These are phyloP conservation scores for Anhinga rufa DNA, from an alignment of 2,113 vertebrate genomes.

Conservation along the genomic window DNA sequence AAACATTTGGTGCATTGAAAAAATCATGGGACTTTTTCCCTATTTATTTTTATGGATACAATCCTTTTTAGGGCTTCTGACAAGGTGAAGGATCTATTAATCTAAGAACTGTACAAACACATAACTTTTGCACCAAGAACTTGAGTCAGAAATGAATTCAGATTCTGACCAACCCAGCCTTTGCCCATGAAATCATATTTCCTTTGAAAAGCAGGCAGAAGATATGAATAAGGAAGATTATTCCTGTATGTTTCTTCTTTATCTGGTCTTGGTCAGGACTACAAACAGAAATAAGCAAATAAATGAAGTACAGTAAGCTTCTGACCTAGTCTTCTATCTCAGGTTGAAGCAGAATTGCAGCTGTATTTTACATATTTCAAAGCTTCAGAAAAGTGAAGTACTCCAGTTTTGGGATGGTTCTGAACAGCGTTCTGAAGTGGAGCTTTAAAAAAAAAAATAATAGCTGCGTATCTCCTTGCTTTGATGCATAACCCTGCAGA, in stretches of 20 bases:
- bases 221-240: background rate
- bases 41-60: background rate
- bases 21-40: background rate
- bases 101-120: background rate
- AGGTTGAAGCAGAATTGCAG: background rate
- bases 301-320: background rate
- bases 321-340: background rate
- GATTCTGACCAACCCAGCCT: background rate
- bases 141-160: background rate
- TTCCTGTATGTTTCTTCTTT: background rate
- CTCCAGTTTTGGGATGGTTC: background rate
- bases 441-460: background rate
- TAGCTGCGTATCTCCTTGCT: background rate
- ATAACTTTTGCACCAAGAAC: background rate
- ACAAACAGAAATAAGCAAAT: background rate
- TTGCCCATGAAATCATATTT: background rate
- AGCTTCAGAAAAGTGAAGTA: background rate
- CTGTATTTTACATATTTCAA: background rate
- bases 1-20: background rate
- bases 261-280: background rate
- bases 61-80: background rate
- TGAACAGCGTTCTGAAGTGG: background rate
- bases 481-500: background rate
- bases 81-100: background rate
- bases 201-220: background rate